Base-by-base conservation (phyloP, 2,113 vertebrate species). In the Pyxicephalus adspersus region DNA sequence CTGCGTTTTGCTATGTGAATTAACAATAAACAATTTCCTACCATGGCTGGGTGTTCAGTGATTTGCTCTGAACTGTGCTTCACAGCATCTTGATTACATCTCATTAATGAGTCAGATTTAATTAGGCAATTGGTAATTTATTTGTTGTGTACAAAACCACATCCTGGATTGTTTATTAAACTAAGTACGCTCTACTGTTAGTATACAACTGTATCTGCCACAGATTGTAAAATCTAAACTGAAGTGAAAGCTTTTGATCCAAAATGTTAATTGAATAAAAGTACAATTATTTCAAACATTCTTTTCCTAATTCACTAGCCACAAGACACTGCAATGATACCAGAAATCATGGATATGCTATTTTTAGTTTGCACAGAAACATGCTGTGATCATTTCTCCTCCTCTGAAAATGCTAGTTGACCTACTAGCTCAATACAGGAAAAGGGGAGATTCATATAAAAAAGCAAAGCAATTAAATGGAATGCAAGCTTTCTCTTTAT, bases 111-210 rank as follows among this genome's bases (percentile, higher is more conserved):
- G 78, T 80, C 66, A 71, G 28, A 80, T 80, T 64, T 64, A 80
- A 80, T 80, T 80, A 72, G 38, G 68, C 45, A 80, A 54, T 72
- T 15, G 15, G 78, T 72, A 63, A 71, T 80, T 64, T 80, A 50
- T 72, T 68, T 64, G 26, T 58, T 72, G 54, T 72, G 77, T 54
- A 80, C 26, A 29, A 64, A 61, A 80, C 45, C 67, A 72, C 45
- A 34, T 60, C 67, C 58, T 64, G 23, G 50, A 80, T 72, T 80
- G 55, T 80, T 80, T 80, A 71, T 80, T 80, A 79, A 70, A 64
- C 31, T 60, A 68, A 79, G 52, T 70, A 57, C 22, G 57, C 55
- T 22, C 17, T 20, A 34, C 34, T 71, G 31, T 50, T 80, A 51
- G 22, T 22, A 79, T 16, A 60, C 66, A 20, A 63, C 51, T 75